These are phyloP conservation scores for Laothoe populi DNA, from an alignment of 2,888 invertebrate species.

Conservation along the genomic window DNA sequence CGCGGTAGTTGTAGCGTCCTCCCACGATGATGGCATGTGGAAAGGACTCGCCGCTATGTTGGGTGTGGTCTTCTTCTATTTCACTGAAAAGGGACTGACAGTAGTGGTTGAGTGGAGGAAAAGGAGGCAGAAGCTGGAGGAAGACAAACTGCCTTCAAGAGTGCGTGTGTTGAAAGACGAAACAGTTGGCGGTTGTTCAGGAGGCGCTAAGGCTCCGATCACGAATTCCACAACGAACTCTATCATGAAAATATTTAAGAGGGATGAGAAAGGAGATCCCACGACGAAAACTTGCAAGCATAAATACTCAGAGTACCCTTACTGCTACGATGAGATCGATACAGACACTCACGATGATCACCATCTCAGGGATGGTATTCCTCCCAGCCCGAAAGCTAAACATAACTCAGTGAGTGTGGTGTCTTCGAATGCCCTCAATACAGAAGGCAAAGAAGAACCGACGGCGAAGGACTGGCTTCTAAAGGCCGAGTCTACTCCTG, in stretches of 20 bases:
- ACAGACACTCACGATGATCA: conserved; percentile 88
- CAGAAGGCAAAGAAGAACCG: conserved; percentile 72
- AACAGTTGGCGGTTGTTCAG: conserved; percentile 73
- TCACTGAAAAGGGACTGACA: conserved; percentile 92
- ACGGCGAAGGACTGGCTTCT: conserved; percentile 75
- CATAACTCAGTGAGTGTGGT: conserved; percentile 79
- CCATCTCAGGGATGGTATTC: conserved; percentile 77
- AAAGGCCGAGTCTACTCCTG: conserved; percentile 63
- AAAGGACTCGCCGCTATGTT: conserved; percentile 93
- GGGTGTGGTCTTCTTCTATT: conserved; percentile 95
- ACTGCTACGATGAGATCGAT: conserved; percentile 94
- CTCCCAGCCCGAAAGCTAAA: conserved; percentile 75
- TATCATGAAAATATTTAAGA: conserved; percentile 73
- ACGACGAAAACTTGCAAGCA: conserved; percentile 92
- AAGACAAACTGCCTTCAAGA: conserved; percentile 86
- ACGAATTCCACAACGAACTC: conserved; percentile 73
- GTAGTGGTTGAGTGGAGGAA: conserved; percentile 93
- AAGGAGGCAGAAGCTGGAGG: conserved; percentile 88
- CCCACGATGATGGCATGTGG: conserved; percentile 90
- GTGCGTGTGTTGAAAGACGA: conserved; percentile 90
- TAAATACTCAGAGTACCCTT: conserved; percentile 95
- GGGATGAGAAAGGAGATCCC: conserved; percentile 72
- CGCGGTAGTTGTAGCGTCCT: conserved; percentile 46
- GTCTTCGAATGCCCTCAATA: conserved; percentile 72
- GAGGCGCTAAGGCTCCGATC: conserved; percentile 68